Evolutionary conservation across 1,140 invertebrate genomes (phyloP).

Genomic region (Sycophaga agraensis): DNA sequence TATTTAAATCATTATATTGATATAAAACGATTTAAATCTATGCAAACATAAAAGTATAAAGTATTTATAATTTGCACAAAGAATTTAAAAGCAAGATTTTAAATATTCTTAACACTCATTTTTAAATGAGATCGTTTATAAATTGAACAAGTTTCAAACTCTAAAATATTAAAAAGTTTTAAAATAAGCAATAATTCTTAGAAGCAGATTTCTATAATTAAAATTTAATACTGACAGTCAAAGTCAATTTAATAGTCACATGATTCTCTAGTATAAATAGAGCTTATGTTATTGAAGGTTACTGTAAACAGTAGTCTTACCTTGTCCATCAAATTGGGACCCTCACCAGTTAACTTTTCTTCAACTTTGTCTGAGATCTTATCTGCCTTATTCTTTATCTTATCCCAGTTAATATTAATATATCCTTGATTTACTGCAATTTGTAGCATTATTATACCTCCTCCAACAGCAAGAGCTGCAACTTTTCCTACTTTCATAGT

Average conservation of each 20-base stretch:
- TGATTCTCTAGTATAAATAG: conserved; percentile 26
- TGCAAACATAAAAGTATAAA: no score
- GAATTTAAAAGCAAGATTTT: not conserved
- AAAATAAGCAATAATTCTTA: not conserved
- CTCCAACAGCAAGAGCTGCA: conserved; percentile 84
- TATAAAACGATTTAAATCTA: no score
- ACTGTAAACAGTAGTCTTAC: conserved; percentile 53
- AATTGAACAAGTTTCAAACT: not conserved
- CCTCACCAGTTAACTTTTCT: conserved; percentile 71
- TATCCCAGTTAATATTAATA: conserved; percentile 87
- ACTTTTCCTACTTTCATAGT: conserved; percentile 91
- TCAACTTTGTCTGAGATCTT: conserved; percentile 80
- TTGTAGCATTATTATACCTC: conserved; percentile 85
- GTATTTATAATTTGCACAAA: not conserved
- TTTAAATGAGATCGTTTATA: not conserved
- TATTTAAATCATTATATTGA: no score
- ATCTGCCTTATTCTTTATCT: conserved; percentile 78
- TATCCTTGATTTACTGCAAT: conserved; percentile 91
- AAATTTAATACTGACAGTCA: no score
- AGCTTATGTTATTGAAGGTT: conserved; percentile 14
- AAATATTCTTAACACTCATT: not conserved
- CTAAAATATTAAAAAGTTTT: not conserved
- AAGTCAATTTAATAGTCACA: not conserved
- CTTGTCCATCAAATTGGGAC: conserved; percentile 76
- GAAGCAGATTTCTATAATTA: no score